Evolutionary conservation across 2,888 invertebrate genomes (phyloP), one percentile per base, ranked within the genome.

Genomic region (Ornithoptera priamus): DNA sequence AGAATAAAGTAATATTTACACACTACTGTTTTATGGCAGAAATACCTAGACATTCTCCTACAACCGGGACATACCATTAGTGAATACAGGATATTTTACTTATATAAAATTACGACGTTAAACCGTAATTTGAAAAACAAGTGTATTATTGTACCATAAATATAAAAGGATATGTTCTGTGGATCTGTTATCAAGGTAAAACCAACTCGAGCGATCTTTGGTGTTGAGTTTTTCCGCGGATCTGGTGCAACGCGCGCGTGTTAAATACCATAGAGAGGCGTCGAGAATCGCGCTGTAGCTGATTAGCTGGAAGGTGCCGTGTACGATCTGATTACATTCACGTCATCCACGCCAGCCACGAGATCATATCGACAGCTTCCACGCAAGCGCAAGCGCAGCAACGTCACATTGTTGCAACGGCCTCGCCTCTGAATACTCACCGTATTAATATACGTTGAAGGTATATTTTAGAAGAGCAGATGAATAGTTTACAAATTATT

Each of bases 311-410:
- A 18, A 24, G 50, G 17, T 24, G 30, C 36, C 8, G 20, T 30
- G 18, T 20, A 18, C 50, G 36, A 62, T 62, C 56, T 39, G 67
- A 67, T 62, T 42, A 56, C 24, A 57, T 30, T 24, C 57, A 58
- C 18, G 18, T 5, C 62, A 39, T 60, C 8, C 60, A 57, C 22
- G 30, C 53, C n/a, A 50, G 50, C 68, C 17, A n/a, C 17, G 30
- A 60, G 62, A 68, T 68, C 53, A 24, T 68, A 68, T 64, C 63
- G 64, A 68, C 68, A 64, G 64, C 50, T 18, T n/a, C 18, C 36
- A 50, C 64, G n/a, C 63, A 4, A 56, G 18, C 46, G 67, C 17
- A 22, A 15, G 18, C 46, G 67, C 17, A 22, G 15, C 24, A 58
- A 30, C 30, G 22, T 22, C 60, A 64, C 68, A 60, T 56, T 68